These are phyloP conservation scores for Macrocentrus cingulum DNA, from an alignment of 1,140 invertebrate genomes.

Conservation along the genomic window DNA sequence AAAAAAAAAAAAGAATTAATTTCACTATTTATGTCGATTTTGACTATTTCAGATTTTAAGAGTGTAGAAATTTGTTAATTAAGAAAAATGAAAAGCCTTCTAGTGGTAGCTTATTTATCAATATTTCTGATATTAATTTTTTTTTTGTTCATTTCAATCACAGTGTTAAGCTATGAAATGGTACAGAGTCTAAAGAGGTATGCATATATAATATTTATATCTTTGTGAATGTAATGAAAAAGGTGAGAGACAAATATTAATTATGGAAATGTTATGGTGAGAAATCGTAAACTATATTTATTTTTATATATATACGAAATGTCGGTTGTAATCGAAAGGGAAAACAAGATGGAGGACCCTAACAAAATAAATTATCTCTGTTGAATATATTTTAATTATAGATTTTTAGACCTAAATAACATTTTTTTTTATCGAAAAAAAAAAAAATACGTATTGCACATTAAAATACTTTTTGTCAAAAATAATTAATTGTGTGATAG, in stretches of 20 bases:
- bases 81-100: background rate
- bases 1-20: no score
- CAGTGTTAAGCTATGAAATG: background rate
- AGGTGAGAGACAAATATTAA: slow-evolving; percentile 5
- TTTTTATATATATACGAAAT: slow-evolving; percentile 19
- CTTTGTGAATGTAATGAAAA: background rate
- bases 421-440: no score
- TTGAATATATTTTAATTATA: no score
- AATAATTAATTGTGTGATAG: no score
- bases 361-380: no score
- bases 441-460: no score
- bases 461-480: no score
- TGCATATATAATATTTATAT: slow-evolving; percentile 7
- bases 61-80: background rate
- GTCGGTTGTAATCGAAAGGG: background rate
- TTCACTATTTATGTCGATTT: no score
- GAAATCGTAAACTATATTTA: slow-evolving; percentile 20
- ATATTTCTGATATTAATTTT: no score
- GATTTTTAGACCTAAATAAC: no score
- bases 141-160: background rate
- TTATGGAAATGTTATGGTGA: slow-evolving; percentile 15
- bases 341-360: background rate
- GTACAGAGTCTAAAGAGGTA: slow-evolving; percentile 15
- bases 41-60: no score
- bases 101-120: background rate